A percentile compares a stretch with the other conserved stretches of the same genome.
Conservation (phyloP, 1,140 invertebrate species). For the Ceratosolen fusciceps region DNA sequence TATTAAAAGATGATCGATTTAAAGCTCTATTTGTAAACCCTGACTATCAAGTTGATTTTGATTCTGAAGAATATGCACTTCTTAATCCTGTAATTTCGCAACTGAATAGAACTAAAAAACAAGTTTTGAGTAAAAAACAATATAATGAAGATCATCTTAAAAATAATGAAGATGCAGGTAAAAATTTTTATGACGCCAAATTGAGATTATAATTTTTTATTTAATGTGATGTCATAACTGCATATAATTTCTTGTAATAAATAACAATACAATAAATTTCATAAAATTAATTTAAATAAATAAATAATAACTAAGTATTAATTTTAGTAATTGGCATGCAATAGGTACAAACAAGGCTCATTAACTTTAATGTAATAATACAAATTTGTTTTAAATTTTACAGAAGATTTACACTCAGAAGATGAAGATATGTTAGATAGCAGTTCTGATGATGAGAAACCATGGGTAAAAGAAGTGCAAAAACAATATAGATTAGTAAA, state of each 20-base stretch:
- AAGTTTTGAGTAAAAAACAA: conserved; percentile 71
- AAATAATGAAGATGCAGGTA: conserved; percentile 56
- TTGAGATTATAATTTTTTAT: neutral
- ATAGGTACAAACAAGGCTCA: too few relatives aligned
- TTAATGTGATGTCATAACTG: too few relatives aligned
- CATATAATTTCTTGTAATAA: too few relatives aligned
- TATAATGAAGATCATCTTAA: conserved; percentile 61
- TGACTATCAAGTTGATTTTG: conserved; percentile 93
- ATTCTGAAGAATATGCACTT: conserved; percentile 86
- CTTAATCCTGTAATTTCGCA: conserved; percentile 92
- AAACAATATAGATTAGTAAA: conserved; percentile 77
- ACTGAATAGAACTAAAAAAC: conserved; percentile 79
- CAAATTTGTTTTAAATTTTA: conserved; percentile 13
- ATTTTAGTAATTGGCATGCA: neutral
- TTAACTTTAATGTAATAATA: too few relatives aligned
- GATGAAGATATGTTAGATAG: conserved; percentile 62
- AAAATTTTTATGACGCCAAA: neutral
- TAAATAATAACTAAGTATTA: neutral
- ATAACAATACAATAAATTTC: too few relatives aligned
- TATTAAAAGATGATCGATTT: conserved; percentile 91
- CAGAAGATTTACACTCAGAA: conserved; percentile 54
- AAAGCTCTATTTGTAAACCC: conserved; percentile 92
- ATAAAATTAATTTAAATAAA: neutral
- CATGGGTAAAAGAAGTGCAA: conserved; percentile 85
- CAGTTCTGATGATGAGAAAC: conserved; percentile 80